Base-by-base conservation (phyloP, 2,797 vertebrate genomes). In the Platalea minor region DNA sequence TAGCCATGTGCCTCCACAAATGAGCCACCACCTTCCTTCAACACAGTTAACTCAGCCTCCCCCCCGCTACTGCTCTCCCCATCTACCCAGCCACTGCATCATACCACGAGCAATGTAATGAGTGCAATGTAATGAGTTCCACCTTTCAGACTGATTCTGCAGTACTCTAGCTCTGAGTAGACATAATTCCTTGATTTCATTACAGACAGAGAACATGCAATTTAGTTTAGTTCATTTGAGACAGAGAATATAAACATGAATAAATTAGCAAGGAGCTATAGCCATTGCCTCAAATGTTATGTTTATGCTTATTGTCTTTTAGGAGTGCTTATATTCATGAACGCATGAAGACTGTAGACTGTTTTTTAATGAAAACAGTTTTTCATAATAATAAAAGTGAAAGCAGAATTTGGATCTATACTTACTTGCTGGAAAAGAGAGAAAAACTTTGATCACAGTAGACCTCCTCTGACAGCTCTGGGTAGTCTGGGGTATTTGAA, bases 41-140 rank as follows among this genome's bases (percentile, higher is more conserved):
- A 33, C 19, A 17, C 33, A 59, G 15, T 28, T 33, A 33, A 35
- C 0, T 4, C 45, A 28, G 33, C 23, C 28, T 60, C 6, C 29
- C 25, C 11, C 7, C 6, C 7, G 5, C 5, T 29, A 7, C 29
- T 39, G 37, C 29, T 46, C 43, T 48, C 25, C 13, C 13, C 79
- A 37, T 18, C 24, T 35, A 25, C 33, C 25, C 59, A 56, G 48
- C 4, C n/a, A 25, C 48, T 23, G 24, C 0, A 0, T 46, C 39
- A 15, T 13, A 70, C 7, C 24, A 24, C 0, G 0, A 73, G 29
- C 1, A 1, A 33, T 7, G 21, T 10, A 41, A 26, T 9, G 21
- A 61, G 24, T 14, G 9, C 41, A 41, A 41, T 41, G 41, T 41
- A 41, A 41, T 41, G 41, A 41, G 41, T 50, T 67, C 26, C 43